phyloP scores from a whole-genome alignment of 1,140 invertebrate species.

The Lutraria rhynchaena region DNA sequence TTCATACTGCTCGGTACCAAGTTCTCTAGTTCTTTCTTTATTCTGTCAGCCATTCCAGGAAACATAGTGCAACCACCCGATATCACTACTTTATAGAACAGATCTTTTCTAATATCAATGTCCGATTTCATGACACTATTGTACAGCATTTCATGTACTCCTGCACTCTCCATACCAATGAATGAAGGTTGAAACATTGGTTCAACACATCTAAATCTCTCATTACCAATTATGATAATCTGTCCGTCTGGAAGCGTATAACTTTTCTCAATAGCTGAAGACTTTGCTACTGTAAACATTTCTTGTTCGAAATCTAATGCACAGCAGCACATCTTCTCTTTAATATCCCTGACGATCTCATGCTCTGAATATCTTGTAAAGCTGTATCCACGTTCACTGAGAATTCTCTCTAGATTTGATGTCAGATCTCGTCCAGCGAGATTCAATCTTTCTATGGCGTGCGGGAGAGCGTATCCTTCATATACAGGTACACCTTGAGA shows the following conservation, averaged over 20 bases:
- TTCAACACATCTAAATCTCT: constrained; percentile 76
- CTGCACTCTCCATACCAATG: constrained; percentile 58
- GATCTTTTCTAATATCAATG: constrained; percentile 64
- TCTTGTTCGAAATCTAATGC: constrained; percentile 88
- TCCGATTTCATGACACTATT: constrained; percentile 89
- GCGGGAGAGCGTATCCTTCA: too few relatives aligned
- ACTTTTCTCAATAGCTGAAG: constrained; percentile 64
- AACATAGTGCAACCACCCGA: constrained; percentile 65
- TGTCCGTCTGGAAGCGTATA: constrained; percentile 59
- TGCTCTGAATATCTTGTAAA: constrained; percentile 91
- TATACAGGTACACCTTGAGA: too few relatives aligned
- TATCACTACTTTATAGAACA: constrained; percentile 56
- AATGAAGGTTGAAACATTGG: constrained; percentile 88
- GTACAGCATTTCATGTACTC: too few relatives aligned
- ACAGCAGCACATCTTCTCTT: constrained; percentile 81
- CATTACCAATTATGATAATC: constrained; percentile 87
- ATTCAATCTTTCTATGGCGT: too few relatives aligned
- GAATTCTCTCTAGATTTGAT: constrained; percentile 96
- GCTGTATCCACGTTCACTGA: too few relatives aligned
- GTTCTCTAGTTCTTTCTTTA: too few relatives aligned
- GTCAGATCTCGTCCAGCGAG: too few relatives aligned
- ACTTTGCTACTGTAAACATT: constrained; percentile 91
- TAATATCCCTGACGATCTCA: constrained; percentile 89
- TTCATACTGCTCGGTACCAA: too few relatives aligned
- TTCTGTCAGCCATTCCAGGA: too few relatives aligned